Evolutionary conservation across 37 sponge, comb jelly and placozoan species (phyloP).

Genomic region (Crambe crambe): DNA sequence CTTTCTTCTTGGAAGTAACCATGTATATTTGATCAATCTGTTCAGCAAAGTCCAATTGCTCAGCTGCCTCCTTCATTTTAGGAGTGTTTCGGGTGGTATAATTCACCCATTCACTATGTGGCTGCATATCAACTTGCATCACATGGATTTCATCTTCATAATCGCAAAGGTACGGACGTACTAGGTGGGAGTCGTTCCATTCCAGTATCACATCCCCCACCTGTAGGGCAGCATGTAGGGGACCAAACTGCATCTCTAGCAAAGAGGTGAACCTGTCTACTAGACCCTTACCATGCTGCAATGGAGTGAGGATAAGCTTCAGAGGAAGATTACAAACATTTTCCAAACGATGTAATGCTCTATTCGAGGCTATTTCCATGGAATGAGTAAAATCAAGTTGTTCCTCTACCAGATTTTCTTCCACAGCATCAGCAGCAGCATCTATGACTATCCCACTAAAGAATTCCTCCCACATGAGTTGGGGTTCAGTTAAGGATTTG

Average conservation of each 20-base stretch:
- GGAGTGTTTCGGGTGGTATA: background rate
- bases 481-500: no score
- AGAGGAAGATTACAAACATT: conserved; percentile 4
- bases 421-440: conserved; percentile 2
- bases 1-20: background rate
- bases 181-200: background rate
- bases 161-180: background rate
- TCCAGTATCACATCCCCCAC: conserved; percentile 13
- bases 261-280: background rate
- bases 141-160: background rate
- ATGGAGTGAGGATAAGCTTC: background rate
- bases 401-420: background rate
- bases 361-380: no score
- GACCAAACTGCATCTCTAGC: conserved; percentile 14
- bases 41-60: background rate
- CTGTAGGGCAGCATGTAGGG: conserved; percentile 26
- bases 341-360: background rate
- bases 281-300: background rate
- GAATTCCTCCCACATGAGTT: no score
- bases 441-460: background rate
- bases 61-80: background rate
- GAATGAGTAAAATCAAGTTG: background rate
- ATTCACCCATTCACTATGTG: background rate
- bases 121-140: background rate
- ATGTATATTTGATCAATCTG: conserved; percentile 6